phyloP scores from a whole-genome alignment of 2,113 vertebrate species.

The Sorex fumeus region DNA sequence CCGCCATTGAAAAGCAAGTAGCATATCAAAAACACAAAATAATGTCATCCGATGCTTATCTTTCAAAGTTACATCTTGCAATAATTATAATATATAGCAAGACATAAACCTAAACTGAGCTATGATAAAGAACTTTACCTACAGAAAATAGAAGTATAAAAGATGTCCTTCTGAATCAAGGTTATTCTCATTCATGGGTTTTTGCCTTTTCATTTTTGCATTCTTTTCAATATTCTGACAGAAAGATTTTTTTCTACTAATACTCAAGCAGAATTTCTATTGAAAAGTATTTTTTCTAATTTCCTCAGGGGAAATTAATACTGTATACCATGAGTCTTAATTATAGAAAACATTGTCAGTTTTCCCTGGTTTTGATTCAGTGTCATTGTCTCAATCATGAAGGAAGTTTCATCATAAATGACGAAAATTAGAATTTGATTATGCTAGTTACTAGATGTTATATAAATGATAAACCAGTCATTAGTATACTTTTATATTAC shows the following conservation, averaged over 20 bases:
- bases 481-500: not conserved
- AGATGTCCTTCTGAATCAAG: not conserved
- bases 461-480: not conserved
- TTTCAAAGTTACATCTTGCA: not conserved
- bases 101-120: not conserved
- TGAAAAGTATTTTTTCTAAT: slow-evolving; percentile 48
- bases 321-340: not conserved
- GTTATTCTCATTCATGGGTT: slow-evolving; percentile 23
- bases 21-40: not conserved
- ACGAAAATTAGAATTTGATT: slow-evolving; percentile 45
- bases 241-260: slow-evolving; percentile 52
- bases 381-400: not conserved
- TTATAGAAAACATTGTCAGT: slow-evolving; percentile 41
- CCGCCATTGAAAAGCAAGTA: not conserved
- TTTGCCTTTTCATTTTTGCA: slow-evolving; percentile 16
- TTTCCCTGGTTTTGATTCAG: not conserved
- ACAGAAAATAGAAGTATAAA: not conserved
- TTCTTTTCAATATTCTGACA: slow-evolving; percentile 23
- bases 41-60: not conserved
- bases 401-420: not conserved
- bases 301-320: slow-evolving; percentile 25
- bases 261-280: slow-evolving; percentile 22
- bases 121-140: not conserved
- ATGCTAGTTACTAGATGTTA: not conserved
- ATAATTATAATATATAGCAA: not conserved